Percentiles rank a stretch among this genome's conserved stretches.
Evolutionary conservation across 2,797 vertebrate genomes (phyloP).

Genomic region (Dromococcyx pavoninus): DNA sequence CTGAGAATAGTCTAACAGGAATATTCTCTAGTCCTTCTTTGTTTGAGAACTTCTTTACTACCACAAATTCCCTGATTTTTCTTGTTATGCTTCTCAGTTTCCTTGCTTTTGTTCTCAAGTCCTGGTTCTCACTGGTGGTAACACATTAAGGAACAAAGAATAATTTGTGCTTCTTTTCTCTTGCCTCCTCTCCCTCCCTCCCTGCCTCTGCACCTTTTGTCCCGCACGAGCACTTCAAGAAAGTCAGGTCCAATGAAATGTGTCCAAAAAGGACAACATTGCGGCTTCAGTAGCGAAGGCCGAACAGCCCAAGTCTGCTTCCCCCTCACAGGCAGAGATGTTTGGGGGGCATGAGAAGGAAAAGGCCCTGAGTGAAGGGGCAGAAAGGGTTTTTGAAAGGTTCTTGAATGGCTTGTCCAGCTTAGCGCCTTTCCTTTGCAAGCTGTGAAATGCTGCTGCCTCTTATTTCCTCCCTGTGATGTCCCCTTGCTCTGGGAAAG

Average conservation of each 20-base stretch:
- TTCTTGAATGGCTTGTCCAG: background rate
- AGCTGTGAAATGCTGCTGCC: background rate
- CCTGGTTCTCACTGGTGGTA: rapidly evolving
- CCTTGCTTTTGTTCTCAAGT: background rate
- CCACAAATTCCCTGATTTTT: background rate
- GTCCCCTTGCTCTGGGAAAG: background rate
- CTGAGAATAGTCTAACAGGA: background rate
- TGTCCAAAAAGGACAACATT: background rate
- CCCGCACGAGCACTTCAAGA: conserved; percentile 23
- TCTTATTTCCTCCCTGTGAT: background rate
- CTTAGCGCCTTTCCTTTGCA: background rate
- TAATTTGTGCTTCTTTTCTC: background rate
- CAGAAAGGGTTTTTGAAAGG: background rate
- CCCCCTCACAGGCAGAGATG: rapidly evolving
- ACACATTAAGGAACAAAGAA: too few species aligned
- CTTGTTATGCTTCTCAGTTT: background rate
- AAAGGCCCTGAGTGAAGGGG: background rate
- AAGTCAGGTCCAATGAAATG: conserved; percentile 25
- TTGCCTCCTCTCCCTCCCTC: background rate
- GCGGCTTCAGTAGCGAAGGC: rapidly evolving
- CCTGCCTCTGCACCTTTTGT: conserved; percentile 1
- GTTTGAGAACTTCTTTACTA: background rate
- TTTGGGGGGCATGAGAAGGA: background rate
- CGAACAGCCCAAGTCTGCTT: background rate
- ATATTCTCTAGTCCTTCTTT: background rate